Base-by-base conservation (phyloP, 2,797 vertebrate species). In the Otolemur crassicaudatus region DNA sequence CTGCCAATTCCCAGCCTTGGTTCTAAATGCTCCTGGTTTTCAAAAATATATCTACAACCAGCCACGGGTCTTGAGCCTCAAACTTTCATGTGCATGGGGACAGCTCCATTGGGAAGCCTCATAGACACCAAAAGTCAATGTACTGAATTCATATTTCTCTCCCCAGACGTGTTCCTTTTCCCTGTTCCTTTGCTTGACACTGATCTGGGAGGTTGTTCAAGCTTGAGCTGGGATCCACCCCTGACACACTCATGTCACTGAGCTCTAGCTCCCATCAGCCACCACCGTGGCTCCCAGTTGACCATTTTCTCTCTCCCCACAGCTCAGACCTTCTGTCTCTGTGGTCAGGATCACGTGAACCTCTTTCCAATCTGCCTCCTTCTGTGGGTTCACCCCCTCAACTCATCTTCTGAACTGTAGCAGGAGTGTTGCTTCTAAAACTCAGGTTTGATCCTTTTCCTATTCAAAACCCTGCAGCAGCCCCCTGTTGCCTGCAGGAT, bases 231-330 rank as follows among this genome's bases (percentile, higher is more conserved):
- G 77, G 25, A 7, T 40, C 27, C 7, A 7, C 17, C 17, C 20
- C 31, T 12, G 3, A 11, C 25, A 16, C 0, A 5, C 46, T 19
- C 13, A 10, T 31, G 17, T 80, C 65, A 29, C 65, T 12, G 34
- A 9, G 20, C 20, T 56, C 27, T 10, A 8, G 22, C 5, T 63
- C 20, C 53, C 46, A 10, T 9, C 0, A 0, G 46, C 16, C 25
- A 2, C 46, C 34, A 20, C 1, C 19, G 53, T 10, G 4, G 0
- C 0, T 49, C 58, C 37, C 31, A 1, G 5, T 69, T 17, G 3
- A 53, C 56, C 56, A 23, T 20, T 12, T n/a, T 69, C 76, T 69
- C 31, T 91, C 56, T 58, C 60, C 29, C 34, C 12, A 6, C 4
- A 1, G 34, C 69, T 22, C 46, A 46, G 61, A 56, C 9, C 34